These are phyloP conservation scores for Cyanistes caeruleus DNA, from an alignment of 2,113 vertebrate genomes.

Conservation along the genomic window DNA sequence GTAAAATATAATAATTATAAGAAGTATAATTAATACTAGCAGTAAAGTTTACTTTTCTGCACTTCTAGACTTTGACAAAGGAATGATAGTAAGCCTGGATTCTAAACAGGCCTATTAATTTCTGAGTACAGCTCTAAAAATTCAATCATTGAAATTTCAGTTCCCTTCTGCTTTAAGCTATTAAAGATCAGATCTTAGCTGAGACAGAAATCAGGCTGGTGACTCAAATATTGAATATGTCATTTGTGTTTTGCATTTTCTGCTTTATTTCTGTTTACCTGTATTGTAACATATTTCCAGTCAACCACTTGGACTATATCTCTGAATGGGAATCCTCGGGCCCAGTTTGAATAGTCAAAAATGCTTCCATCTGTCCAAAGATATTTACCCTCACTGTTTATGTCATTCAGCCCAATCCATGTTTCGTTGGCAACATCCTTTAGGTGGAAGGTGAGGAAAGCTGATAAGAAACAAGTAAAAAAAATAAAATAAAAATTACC, in stretches of 20 bases:
- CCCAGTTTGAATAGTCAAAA: conserved; percentile 86
- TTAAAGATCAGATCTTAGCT: neutral
- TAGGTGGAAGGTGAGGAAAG: conserved; percentile 83
- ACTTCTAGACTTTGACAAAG: neutral
- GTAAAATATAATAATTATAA: neutral
- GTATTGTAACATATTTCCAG: neutral
- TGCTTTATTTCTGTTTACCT: conserved; percentile 1
- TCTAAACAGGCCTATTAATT: neutral
- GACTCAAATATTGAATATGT: neutral
- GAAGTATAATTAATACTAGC: neutral
- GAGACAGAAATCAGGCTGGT: neutral
- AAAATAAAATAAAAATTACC: neutral
- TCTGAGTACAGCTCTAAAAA: neutral
- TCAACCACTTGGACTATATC: fast-evolving
- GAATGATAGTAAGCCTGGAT: neutral
- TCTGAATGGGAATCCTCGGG: conserved; percentile 75
- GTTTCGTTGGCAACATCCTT: conserved; percentile 64
- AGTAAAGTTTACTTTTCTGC: neutral
- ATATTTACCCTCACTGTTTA: conserved; percentile 82
- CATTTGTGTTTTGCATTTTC: neutral
- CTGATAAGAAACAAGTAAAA: conserved; percentile 52
- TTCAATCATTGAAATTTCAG: neutral
- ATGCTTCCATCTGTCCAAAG: conserved; percentile 87
- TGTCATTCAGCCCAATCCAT: conserved; percentile 88
- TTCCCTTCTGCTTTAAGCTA: neutral